Percentiles rank a stretch among this genome's conserved stretches.
phyloP scores from a whole-genome alignment of 2,888 invertebrate species.

The Priocnemis perturbator region DNA sequence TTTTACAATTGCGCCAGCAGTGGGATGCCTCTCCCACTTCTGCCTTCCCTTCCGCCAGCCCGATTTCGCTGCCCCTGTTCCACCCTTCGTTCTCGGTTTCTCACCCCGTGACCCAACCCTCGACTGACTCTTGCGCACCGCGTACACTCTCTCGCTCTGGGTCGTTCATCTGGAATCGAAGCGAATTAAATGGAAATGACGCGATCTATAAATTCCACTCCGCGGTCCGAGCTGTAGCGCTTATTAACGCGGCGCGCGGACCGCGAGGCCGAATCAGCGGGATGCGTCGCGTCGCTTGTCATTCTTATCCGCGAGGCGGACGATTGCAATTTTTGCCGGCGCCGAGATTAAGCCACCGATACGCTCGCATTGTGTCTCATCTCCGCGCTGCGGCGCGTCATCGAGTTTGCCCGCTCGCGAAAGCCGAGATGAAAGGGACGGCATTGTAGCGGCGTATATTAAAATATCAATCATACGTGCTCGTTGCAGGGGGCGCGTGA shows the following conservation, averaged over 20 bases:
- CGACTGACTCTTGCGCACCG: neutral
- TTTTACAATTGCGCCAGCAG: conserved; percentile 40
- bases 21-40: no score
- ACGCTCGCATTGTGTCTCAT: no score
- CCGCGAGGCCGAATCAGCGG: neutral
- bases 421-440: no score
- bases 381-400: no score
- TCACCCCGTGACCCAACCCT: conserved; percentile 33
- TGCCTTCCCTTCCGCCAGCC: neutral
- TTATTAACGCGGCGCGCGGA: conserved; percentile 34
- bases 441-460: no score
- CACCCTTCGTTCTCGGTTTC: conserved; percentile 12
- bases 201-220: conserved; percentile 44
- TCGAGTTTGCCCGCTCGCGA: no score
- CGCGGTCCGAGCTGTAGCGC: conserved; percentile 11
- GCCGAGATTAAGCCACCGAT: no score
- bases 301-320: neutral
- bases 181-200: conserved; percentile 53
- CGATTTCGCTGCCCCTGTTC: conserved; percentile 19
- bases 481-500: no score
- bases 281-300: conserved; percentile 1
- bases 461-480: no score
- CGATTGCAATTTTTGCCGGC: no score
- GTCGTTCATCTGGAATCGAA: conserved; percentile 36
- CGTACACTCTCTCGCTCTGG: neutral